Conservation (phyloP, 2,797 vertebrate species). For the Sebastes jordani region DNA sequence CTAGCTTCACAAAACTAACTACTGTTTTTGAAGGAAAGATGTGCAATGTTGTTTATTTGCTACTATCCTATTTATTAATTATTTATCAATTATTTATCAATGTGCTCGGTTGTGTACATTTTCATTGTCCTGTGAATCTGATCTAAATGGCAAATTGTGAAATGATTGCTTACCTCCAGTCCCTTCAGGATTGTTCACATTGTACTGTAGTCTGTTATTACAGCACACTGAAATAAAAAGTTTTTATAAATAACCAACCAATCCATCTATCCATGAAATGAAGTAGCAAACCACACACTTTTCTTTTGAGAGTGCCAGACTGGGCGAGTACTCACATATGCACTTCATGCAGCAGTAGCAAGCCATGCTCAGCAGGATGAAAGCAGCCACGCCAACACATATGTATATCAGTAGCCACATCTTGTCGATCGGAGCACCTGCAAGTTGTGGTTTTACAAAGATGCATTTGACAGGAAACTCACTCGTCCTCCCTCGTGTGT, state of each 20-base stretch:
- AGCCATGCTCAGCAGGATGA: conserved; percentile 17
- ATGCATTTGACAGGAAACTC: conserved; percentile 48
- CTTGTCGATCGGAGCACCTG: background rate
- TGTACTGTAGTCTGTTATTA: background rate
- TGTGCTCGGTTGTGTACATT: too few relatives aligned
- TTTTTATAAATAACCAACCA: background rate
- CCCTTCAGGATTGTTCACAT: background rate
- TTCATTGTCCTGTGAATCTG: background rate
- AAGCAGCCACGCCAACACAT: background rate
- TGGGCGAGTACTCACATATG: conserved; percentile 30
- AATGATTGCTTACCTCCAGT: background rate
- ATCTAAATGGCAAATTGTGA: background rate
- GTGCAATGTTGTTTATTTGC: background rate
- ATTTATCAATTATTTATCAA: too few relatives aligned
- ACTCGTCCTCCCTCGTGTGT: background rate
- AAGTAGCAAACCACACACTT: background rate
- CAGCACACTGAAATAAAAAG: conserved; percentile 25
- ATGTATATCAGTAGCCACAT: background rate
- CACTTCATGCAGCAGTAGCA: background rate
- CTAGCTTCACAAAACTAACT: too few relatives aligned
- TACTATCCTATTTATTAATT: background rate
- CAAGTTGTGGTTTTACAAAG: conserved; percentile 35
- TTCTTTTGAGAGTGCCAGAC: background rate
- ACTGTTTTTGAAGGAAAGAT: background rate
- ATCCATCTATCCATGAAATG: background rate